Evolutionary conservation across 2,888 invertebrate genomes (phyloP).

Genomic region (Hyposoter dolosus): DNA sequence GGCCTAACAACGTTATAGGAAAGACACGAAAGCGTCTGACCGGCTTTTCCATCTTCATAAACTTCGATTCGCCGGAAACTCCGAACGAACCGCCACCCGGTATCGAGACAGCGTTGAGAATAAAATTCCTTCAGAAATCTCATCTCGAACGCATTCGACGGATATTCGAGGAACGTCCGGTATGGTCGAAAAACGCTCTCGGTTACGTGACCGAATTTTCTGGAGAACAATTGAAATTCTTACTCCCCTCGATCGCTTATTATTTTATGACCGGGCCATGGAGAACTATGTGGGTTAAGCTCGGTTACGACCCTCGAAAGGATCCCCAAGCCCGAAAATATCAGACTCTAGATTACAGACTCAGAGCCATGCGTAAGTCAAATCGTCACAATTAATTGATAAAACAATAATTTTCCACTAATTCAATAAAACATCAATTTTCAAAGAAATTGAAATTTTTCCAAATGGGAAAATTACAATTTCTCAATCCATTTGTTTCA

Average conservation of each 20-base stretch:
- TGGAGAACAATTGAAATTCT: slow-evolving; percentile 89
- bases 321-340: slow-evolving; percentile 92
- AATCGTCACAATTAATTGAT: no score
- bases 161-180: slow-evolving; percentile 93
- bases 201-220: slow-evolving; percentile 88
- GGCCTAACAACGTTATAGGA: slow-evolving; percentile 84
- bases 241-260: slow-evolving; percentile 94
- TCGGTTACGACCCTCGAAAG: slow-evolving; percentile 96
- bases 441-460: not conserved
- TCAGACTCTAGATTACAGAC: slow-evolving; percentile 95
- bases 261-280: slow-evolving; percentile 96
- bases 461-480: no score
- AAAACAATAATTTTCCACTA: no score
- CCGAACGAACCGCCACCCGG: slow-evolving; percentile 88
- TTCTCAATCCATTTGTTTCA: no score
- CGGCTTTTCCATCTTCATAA: slow-evolving; percentile 88
- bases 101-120: slow-evolving; percentile 86
- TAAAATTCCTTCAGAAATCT: slow-evolving; percentile 83
- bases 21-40: slow-evolving; percentile 86
- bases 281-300: slow-evolving; percentile 95
- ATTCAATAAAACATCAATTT: no score
- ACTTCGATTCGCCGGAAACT: slow-evolving; percentile 88
- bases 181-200: slow-evolving; percentile 95
- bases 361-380: slow-evolving; percentile 87
- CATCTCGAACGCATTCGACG: slow-evolving; percentile 81